Conservation (phyloP, 2,888 invertebrate species). For the Eretmocerus hayati region DNA sequence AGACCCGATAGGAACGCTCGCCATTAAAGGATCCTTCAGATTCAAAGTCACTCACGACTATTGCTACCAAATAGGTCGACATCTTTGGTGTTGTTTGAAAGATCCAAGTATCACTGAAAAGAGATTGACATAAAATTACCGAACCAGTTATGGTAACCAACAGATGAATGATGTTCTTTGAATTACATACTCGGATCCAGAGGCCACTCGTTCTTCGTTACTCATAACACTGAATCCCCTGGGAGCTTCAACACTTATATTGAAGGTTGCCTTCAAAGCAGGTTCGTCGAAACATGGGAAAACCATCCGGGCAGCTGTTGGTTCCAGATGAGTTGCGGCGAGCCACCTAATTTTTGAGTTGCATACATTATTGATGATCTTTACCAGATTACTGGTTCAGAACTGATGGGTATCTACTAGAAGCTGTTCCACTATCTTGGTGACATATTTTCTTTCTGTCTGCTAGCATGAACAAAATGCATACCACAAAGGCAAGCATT, state of each 20-base stretch:
- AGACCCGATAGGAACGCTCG: conserved; percentile 44
- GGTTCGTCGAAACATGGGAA: conserved; percentile 73
- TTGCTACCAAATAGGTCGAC: conserved; percentile 80
- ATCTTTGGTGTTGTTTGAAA: conserved; percentile 59
- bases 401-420: too few relatives aligned
- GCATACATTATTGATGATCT: too few relatives aligned
- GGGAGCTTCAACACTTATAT: conserved; percentile 44
- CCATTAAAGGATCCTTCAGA: conserved; percentile 29
- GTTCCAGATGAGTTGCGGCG: conserved; percentile 65
- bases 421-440: background rate
- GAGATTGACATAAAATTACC: too few relatives aligned
- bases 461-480: too few relatives aligned
- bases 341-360: conserved; percentile 48
- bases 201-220: conserved; percentile 24
- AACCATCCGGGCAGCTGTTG: conserved; percentile 64
- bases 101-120: conserved; percentile 6
- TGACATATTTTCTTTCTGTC: background rate
- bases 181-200: background rate
- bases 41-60: conserved; percentile 68
- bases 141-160: too few relatives aligned
- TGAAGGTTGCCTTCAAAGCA: conserved; percentile 61
- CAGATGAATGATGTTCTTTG: too few relatives aligned
- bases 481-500: too few relatives aligned
- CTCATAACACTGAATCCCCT: conserved; percentile 33
- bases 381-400: too few relatives aligned